These are phyloP conservation scores for Dendrolimus pini DNA, from an alignment of 2,888 invertebrate genomes.

Conservation along the genomic window DNA sequence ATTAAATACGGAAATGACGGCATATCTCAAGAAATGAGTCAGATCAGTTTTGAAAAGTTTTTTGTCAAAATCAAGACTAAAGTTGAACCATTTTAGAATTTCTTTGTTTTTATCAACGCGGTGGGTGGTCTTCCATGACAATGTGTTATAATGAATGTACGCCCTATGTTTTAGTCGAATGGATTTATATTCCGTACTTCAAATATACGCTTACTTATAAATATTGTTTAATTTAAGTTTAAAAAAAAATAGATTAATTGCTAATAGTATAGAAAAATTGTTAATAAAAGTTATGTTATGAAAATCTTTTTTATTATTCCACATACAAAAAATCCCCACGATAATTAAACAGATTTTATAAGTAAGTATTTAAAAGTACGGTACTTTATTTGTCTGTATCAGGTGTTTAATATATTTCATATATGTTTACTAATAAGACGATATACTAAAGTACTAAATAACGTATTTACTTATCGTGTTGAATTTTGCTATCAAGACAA, in stretches of 20 bases:
- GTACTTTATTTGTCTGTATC: background rate
- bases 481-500: no score
- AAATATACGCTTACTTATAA: slow-evolving; percentile 9
- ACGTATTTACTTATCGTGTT: no score
- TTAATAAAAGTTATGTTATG: slow-evolving; percentile 8
- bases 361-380: slow-evolving; percentile 2
- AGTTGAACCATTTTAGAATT: background rate
- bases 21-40: no score
- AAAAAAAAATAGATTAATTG: slow-evolving; percentile 4
- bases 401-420: background rate
- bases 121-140: background rate
- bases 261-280: background rate
- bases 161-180: slow-evolving; percentile 6
- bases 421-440: no score
- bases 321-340: slow-evolving; percentile 1
- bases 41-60: no score
- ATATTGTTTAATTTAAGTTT: slow-evolving; percentile 7
- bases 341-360: slow-evolving; percentile 7
- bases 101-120: background rate
- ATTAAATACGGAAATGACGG: no score
- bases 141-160: slow-evolving; percentile 1
- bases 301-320: slow-evolving; percentile 3
- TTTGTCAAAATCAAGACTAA: no score
- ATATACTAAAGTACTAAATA: no score
- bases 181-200: slow-evolving; percentile 14